Evolutionary conservation across 2,113 vertebrate genomes (phyloP).

Genomic region (Fulica atra): DNA sequence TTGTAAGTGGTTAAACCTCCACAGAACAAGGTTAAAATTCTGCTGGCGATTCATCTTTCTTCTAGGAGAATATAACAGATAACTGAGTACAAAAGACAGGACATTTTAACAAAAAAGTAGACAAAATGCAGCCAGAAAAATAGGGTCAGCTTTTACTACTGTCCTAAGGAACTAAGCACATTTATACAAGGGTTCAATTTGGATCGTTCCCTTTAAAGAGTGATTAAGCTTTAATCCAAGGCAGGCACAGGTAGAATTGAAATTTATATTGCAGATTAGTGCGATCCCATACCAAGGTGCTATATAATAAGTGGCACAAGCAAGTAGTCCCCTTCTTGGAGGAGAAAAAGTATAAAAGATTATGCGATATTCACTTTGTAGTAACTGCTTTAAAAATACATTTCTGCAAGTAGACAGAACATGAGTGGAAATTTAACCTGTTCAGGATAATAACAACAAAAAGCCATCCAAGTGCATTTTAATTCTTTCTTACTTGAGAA

Average conservation of each 20-base stretch:
- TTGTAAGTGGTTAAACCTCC: neutral
- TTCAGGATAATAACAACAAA: neutral
- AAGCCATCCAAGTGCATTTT: neutral
- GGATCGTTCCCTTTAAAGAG: neutral
- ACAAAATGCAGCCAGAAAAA: neutral
- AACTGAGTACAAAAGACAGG: neutral
- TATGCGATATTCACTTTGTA: neutral
- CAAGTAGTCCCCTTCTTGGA: neutral
- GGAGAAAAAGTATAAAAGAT: neutral
- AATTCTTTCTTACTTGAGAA: neutral
- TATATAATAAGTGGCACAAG: neutral
- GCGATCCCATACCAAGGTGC: neutral
- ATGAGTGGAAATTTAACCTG: neutral
- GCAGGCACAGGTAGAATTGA: neutral
- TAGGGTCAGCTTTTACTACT: neutral
- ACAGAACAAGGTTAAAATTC: neutral
- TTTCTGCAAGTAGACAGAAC: neutral
- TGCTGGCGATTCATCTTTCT: neutral
- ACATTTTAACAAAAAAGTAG: neutral
- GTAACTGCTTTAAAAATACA: neutral
- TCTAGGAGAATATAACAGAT: neutral
- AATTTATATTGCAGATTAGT: neutral
- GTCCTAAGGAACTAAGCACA: neutral
- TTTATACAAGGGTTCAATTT: neutral
- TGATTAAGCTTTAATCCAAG: neutral